A percentile compares a stretch with the other conserved stretches of the same genome.
Conservation (phyloP, 2,888 invertebrate genomes). For the Orthosia cruda region DNA sequence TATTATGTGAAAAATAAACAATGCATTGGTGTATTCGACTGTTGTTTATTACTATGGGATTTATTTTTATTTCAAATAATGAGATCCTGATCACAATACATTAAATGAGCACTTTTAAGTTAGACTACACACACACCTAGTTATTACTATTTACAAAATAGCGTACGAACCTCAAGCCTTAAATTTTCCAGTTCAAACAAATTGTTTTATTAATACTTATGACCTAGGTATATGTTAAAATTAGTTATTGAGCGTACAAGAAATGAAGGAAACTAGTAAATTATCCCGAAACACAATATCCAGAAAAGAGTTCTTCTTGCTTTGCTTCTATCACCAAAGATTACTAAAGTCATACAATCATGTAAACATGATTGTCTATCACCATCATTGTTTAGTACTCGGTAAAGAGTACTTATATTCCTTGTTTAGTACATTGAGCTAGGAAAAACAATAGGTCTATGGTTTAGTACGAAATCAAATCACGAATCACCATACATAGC, state of each 20-base stretch:
- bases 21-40: background rate
- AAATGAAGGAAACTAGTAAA: background rate
- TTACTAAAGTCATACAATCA: no score
- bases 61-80: background rate
- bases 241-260: no score
- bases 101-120: background rate
- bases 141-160: background rate
- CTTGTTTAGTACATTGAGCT: no score
- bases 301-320: no score
- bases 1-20: background rate
- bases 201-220: background rate
- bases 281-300: background rate
- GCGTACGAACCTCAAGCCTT: constrained; percentile 10
- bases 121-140: background rate
- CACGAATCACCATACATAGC: no score
- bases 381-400: no score
- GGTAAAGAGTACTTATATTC: no score
- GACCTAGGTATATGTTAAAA: background rate
- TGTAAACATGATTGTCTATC: no score
- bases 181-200: background rate
- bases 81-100: background rate
- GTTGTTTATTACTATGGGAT: background rate
- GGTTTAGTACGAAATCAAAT: no score
- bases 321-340: no score
- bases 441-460: no score